These are phyloP conservation scores for Corythornis vintsioides DNA, from an alignment of 2,113 vertebrate species.

Conservation along the genomic window DNA sequence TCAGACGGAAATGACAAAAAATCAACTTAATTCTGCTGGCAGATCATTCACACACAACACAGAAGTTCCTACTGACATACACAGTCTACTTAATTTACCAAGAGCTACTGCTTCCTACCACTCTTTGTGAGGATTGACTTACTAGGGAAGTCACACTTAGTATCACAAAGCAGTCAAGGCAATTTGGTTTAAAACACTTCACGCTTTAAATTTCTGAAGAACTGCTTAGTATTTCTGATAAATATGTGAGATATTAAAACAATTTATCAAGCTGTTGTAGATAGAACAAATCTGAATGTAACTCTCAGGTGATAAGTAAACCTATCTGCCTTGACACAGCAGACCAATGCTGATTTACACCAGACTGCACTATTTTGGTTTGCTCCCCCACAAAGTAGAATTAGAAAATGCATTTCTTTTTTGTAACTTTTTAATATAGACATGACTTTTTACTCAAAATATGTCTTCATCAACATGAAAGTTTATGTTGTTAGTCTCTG, in stretches of 20 bases:
- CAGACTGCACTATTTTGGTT: background rate
- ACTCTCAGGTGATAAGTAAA: background rate
- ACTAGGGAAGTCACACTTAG: background rate
- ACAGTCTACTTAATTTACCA: conserved; percentile 79
- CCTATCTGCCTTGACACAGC: background rate
- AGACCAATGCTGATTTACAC: background rate
- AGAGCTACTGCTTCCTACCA: background rate
- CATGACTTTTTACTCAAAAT: background rate
- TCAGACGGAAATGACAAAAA: conserved; percentile 83
- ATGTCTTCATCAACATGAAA: background rate
- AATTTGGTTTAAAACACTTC: background rate
- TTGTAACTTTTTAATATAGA: background rate
- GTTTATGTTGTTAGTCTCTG: background rate
- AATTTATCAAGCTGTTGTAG: background rate
- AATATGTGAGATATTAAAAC: background rate
- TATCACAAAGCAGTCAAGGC: background rate
- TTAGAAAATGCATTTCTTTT: background rate
- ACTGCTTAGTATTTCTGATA: background rate
- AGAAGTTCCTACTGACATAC: conserved; percentile 78
- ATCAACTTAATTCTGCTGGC: conserved; percentile 83
- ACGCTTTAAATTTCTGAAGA: background rate
- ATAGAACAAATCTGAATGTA: background rate
- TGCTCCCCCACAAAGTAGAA: background rate
- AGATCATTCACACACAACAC: conserved; percentile 84
- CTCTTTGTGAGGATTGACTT: background rate